These are phyloP conservation scores for Halcyon leucocephala DNA, from an alignment of 2,797 vertebrate genomes.

Conservation along the genomic window DNA sequence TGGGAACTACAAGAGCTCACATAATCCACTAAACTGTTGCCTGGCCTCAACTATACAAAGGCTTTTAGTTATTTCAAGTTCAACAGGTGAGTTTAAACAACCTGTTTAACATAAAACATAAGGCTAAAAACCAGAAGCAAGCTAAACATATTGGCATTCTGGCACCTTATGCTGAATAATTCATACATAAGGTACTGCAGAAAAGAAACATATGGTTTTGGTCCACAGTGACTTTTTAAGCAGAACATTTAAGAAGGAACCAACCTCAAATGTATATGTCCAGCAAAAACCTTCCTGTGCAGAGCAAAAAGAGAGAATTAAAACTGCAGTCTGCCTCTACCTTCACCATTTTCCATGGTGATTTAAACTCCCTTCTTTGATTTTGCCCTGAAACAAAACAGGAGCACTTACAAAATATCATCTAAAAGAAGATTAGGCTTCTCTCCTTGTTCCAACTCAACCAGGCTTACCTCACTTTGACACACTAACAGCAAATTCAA, in stretches of 20 bases:
- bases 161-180: constrained; percentile 74
- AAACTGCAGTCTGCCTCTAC: background rate
- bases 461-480: background rate
- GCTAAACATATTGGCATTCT: constrained; percentile 69
- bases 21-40: background rate
- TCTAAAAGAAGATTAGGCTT: background rate
- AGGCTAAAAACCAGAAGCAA: constrained; percentile 66
- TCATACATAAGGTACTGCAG: constrained; percentile 67
- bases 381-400: background rate
- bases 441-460: background rate
- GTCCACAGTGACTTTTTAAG: constrained; percentile 63
- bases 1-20: background rate
- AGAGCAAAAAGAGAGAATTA: background rate
- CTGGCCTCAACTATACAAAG: background rate
- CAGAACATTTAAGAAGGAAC: constrained; percentile 59
- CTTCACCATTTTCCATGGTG: background rate
- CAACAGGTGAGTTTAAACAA: constrained; percentile 61
- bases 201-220: constrained; percentile 72
- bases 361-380: background rate
- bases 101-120: constrained; percentile 57
- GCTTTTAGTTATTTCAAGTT: constrained; percentile 15
- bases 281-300: constrained; percentile 26
- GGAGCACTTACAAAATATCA: background rate
- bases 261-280: background rate
- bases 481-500: background rate